A percentile compares a stretch with the other conserved stretches of the same genome.
These are phyloP conservation scores for Forficula auricularia DNA, from an alignment of 1,140 invertebrate genomes.

Conservation along the genomic window DNA sequence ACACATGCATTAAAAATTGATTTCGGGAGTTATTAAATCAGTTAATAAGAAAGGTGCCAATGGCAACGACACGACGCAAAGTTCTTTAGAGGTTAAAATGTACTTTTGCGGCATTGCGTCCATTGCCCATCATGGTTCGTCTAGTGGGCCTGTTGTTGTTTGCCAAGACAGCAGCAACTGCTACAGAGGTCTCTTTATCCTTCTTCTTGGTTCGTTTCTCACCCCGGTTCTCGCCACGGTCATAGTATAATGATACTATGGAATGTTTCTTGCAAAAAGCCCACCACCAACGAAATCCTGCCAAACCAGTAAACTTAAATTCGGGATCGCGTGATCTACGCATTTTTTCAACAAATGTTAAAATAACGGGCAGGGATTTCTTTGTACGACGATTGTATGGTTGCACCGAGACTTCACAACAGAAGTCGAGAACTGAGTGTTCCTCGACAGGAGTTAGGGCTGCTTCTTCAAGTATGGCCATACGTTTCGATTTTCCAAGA, in stretches of 20 bases:
- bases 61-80: too few species aligned
- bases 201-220: too few species aligned
- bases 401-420: conserved; percentile 50
- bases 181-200: too few species aligned
- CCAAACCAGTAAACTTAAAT: conserved; percentile 44
- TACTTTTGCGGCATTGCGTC: too few species aligned
- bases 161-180: too few species aligned
- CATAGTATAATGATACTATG: conserved; percentile 45
- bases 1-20: too few species aligned
- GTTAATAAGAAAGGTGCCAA: too few species aligned
- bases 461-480: conserved; percentile 52
- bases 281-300: conserved; percentile 64
- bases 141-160: too few species aligned
- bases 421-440: conserved; percentile 46
- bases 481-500: conserved; percentile 55
- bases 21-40: too few species aligned
- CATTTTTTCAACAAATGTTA: conserved; percentile 45
- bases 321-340: conserved; percentile 37
- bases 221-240: conserved; percentile 14
- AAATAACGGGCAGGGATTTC: conserved; percentile 42
- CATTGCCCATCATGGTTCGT: too few species aligned
- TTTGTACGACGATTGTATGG: conserved; percentile 54
- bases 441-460: conserved; percentile 42
- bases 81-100: too few species aligned
- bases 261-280: conserved; percentile 63